These are phyloP conservation scores for Aethina tumida DNA, from an alignment of 1,140 invertebrate genomes.

Conservation along the genomic window DNA sequence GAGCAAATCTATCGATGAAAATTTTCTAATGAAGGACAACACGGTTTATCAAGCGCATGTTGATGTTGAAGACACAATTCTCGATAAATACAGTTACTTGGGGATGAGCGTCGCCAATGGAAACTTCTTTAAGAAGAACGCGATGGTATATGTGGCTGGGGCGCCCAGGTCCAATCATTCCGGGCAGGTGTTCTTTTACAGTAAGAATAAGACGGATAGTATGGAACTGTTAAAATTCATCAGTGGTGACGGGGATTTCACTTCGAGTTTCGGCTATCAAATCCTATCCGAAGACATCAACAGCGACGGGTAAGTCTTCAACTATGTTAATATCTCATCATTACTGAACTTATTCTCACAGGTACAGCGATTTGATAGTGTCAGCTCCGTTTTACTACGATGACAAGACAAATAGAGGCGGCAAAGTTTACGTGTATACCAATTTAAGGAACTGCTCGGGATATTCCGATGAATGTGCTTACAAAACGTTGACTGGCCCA, in stretches of 20 bases:
- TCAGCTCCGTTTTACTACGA: slow-evolving; percentile 87
- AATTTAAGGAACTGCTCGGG: slow-evolving; percentile 40
- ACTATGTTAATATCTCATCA: slow-evolving; percentile 4
- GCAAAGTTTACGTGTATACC: slow-evolving; percentile 84
- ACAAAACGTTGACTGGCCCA: slow-evolving; percentile 56
- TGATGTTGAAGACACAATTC: slow-evolving; percentile 52
- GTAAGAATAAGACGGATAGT: slow-evolving; percentile 43
- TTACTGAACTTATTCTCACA: slow-evolving; percentile 31
- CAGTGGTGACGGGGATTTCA: slow-evolving; percentile 71
- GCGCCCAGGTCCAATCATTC: slow-evolving; percentile 76
- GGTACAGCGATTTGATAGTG: slow-evolving; percentile 75
- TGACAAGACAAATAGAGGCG: slow-evolving; percentile 50
- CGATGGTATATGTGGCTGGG: slow-evolving; percentile 67
- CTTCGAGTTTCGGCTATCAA: slow-evolving; percentile 84
- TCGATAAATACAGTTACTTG: slow-evolving; percentile 85
- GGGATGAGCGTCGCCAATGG: slow-evolving; percentile 82
- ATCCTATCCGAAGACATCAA: slow-evolving; percentile 75
- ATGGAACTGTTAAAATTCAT: slow-evolving; percentile 51
- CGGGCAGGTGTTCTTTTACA: slow-evolving; percentile 78
- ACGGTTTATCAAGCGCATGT: slow-evolving; percentile 67
- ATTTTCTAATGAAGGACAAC: slow-evolving; percentile 66
- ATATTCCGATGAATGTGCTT: slow-evolving; percentile 29
- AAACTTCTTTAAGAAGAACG: slow-evolving; percentile 53
- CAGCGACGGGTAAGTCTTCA: slow-evolving; percentile 59
- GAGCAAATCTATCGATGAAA: slow-evolving; percentile 61